Percentiles rank a stretch among this genome's conserved stretches.
Conservation (phyloP, 2,113 vertebrate genomes). For the Ahaetulla prasina region DNA sequence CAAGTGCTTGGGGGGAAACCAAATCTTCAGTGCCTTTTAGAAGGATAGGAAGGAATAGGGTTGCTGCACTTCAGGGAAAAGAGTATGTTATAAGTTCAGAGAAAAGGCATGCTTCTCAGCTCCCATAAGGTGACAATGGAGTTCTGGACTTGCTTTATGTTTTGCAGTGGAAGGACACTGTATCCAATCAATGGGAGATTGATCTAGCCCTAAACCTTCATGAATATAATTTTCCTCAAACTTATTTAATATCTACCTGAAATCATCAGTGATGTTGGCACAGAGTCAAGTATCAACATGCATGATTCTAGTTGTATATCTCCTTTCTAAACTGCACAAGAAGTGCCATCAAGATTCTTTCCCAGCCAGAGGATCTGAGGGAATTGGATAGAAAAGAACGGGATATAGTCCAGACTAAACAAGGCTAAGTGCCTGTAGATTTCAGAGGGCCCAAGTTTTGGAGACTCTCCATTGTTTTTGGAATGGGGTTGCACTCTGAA, state of each 20-base stretch:
- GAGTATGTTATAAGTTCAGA: too few species aligned
- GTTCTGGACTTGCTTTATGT: not conserved
- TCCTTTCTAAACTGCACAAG: not conserved
- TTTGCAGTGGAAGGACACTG: not conserved
- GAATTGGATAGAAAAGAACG: not conserved
- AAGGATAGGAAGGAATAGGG: not conserved
- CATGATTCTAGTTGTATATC: not conserved
- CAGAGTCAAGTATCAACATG: not conserved
- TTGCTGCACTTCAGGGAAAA: too few species aligned
- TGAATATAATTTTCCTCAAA: not conserved
- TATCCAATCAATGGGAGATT: not conserved
- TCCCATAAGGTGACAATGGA: too few species aligned
- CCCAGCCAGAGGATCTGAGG: not conserved
- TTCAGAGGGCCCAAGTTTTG: not conserved
- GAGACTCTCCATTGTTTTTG: not conserved
- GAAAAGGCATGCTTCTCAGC: too few species aligned
- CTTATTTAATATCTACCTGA: not conserved
- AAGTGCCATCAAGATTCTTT: not conserved
- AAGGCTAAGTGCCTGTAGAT: not conserved
- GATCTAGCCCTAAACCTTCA: not conserved
- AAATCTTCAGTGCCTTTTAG: too few species aligned
- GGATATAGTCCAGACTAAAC: not conserved
- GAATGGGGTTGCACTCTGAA: not conserved
- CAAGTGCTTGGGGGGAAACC: too few species aligned
- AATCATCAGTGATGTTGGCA: not conserved